Percentiles rank a stretch among this genome's conserved stretches.
These are phyloP conservation scores for Salticus scenicus DNA, from an alignment of 2,888 invertebrate genomes.

Conservation along the genomic window DNA sequence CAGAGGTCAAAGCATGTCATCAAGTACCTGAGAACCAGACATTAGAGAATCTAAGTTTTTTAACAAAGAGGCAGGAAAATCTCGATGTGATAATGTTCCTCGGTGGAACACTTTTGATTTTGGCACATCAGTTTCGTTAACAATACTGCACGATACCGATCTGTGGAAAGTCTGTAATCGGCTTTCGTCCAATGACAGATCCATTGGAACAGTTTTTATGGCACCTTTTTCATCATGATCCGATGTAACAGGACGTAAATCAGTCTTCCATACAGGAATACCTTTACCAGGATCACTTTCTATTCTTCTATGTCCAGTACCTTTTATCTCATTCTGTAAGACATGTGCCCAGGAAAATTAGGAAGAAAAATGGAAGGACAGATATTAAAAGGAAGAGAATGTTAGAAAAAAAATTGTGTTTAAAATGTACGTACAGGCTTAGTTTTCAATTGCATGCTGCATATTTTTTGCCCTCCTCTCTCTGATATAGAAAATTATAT, in stretches of 20 bases:
- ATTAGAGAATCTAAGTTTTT: slow-evolving; percentile 59
- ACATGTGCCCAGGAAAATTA: slow-evolving; percentile 38
- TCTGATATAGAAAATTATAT: no score
- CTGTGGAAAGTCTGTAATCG: slow-evolving; percentile 59
- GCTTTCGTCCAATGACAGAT: slow-evolving; percentile 48
- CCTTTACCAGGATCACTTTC: slow-evolving; percentile 68
- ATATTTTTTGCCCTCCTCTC: no score
- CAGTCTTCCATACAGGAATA: slow-evolving; percentile 53
- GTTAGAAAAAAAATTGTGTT: no score
- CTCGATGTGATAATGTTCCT: slow-evolving; percentile 41
- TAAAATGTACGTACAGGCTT: no score
- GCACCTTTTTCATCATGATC: slow-evolving; percentile 50
- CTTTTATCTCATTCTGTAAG: slow-evolving; percentile 61
- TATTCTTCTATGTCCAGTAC: slow-evolving; percentile 55
- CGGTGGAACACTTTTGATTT: slow-evolving; percentile 56
- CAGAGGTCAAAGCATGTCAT: not conserved
- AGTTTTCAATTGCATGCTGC: no score
- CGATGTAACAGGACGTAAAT: slow-evolving; percentile 43
- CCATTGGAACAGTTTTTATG: slow-evolving; percentile 30
- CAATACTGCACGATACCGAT: slow-evolving; percentile 67
- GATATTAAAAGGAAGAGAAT: not conserved
- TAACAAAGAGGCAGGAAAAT: slow-evolving; percentile 52
- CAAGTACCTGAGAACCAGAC: slow-evolving; percentile 62
- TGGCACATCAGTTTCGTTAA: slow-evolving; percentile 67
- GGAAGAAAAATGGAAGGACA: not conserved